Evolutionary conservation across 2,888 invertebrate genomes (phyloP).

Genomic region (Serrognathus titanus): DNA sequence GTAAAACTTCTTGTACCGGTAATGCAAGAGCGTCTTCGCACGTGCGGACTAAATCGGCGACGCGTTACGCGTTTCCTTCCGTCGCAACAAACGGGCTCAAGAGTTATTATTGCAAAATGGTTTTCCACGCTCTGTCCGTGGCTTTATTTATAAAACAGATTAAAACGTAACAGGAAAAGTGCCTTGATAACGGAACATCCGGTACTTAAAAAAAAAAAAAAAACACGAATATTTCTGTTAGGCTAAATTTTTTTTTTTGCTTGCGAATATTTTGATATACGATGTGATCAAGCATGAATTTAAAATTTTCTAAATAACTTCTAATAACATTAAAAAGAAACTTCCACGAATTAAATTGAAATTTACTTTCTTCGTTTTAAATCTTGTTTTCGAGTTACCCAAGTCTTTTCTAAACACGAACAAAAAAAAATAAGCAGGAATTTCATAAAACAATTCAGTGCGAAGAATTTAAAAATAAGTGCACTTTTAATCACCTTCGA

Average conservation of each 20-base stretch:
- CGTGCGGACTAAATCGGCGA: neutral
- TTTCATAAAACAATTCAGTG: too few species aligned
- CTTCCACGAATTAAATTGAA: neutral
- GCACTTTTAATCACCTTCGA: too few species aligned
- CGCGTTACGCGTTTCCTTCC: neutral
- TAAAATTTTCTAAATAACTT: neutral
- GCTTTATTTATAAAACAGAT: neutral
- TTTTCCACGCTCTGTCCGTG: neutral
- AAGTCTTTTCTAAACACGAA: too few species aligned
- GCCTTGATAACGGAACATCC: neutral
- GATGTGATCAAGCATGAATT: neutral
- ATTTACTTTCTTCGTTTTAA: too few species aligned
- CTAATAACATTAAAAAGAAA: too few species aligned
- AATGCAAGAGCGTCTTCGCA: neutral
- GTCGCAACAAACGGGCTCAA: neutral
- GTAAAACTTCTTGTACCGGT: neutral
- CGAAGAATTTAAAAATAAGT: too few species aligned
- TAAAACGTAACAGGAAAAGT: constrained; percentile 1
- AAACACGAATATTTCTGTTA: neutral
- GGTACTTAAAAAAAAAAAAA: neutral
- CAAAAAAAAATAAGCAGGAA: too few species aligned
- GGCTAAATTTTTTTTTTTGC: neutral
- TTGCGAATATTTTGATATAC: too few species aligned
- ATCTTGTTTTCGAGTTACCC: too few species aligned
- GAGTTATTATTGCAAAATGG: neutral